Conservation (phyloP, 2,113 vertebrate species). For the Gymnobelideus leadbeateri region DNA sequence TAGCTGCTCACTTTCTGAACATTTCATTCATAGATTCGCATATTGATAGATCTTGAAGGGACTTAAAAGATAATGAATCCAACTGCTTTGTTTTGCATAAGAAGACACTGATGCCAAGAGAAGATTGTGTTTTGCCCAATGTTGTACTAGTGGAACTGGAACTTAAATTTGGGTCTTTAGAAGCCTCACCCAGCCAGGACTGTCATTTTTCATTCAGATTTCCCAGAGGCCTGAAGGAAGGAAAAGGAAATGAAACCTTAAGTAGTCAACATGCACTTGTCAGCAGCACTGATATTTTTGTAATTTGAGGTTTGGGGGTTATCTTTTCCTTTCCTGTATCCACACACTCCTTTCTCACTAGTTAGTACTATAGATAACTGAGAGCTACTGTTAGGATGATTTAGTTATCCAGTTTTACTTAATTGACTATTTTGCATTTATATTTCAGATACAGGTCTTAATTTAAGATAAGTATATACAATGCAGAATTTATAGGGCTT, state of each 20-base stretch:
- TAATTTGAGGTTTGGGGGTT: neutral
- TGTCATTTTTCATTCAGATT: neutral
- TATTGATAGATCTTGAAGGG: neutral
- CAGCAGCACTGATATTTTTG: neutral
- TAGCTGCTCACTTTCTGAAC: neutral
- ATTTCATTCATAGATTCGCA: neutral
- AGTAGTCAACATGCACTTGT: neutral
- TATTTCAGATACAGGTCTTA: slow-evolving; percentile 72
- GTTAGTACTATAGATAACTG: neutral
- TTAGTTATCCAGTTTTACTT: slow-evolving; percentile 38
- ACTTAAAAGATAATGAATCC: neutral
- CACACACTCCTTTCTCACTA: neutral
- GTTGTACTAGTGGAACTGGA: neutral
- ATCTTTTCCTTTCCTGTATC: neutral
- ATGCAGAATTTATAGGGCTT: slow-evolving; percentile 65
- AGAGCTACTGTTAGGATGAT: neutral
- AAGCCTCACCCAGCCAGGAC: neutral
- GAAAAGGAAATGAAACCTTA: neutral
- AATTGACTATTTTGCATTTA: slow-evolving; percentile 50
- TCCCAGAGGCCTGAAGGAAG: neutral
- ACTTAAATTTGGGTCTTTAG: neutral
- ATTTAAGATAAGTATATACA: slow-evolving; percentile 71
- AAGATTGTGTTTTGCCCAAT: neutral
- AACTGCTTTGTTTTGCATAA: neutral
- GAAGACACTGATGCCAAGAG: neutral